These are phyloP conservation scores for Apeira syringaria DNA, from an alignment of 2,888 invertebrate genomes.

Conservation along the genomic window DNA sequence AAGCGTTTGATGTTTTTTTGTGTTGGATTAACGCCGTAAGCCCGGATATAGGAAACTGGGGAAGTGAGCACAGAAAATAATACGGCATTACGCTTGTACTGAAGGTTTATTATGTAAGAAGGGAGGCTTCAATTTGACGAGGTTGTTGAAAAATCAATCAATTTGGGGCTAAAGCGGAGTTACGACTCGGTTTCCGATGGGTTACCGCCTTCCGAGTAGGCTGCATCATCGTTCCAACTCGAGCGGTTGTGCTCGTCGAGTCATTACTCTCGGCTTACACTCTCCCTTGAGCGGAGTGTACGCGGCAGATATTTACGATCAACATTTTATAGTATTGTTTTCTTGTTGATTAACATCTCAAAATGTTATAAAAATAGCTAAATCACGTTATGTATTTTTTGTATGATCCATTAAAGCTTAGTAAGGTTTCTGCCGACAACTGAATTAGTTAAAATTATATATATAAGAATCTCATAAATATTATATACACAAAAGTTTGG, in stretches of 20 bases:
- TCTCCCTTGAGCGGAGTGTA: slow-evolving; percentile 2
- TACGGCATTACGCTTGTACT: slow-evolving; percentile 28
- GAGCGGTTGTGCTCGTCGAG: slow-evolving; percentile 15
- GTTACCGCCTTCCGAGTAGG: slow-evolving; percentile 16
- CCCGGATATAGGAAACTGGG: slow-evolving; percentile 47
- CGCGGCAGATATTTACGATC: slow-evolving; percentile 12
- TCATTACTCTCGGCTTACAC: slow-evolving; percentile 16
- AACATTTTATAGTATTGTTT: slow-evolving; percentile 11
- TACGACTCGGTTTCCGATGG: slow-evolving; percentile 16
- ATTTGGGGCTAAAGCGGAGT: slow-evolving; percentile 28
- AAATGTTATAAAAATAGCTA: too few species aligned
- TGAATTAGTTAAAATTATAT: too few species aligned
- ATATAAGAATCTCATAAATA: too few species aligned
- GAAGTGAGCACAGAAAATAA: slow-evolving; percentile 39
- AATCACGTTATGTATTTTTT: too few species aligned
- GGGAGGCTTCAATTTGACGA: slow-evolving; percentile 27
- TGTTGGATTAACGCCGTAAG: slow-evolving; percentile 42
- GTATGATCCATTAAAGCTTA: too few species aligned
- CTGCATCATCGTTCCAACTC: slow-evolving; percentile 17
- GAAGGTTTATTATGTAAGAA: slow-evolving; percentile 27
- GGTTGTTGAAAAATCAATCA: slow-evolving; percentile 36
- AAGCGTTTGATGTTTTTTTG: slow-evolving; percentile 36
- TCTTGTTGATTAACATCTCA: too few species aligned
- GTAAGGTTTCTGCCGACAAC: too few species aligned
- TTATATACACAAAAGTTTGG: too few species aligned